Evolutionary conservation across 2,797 vertebrate genomes (phyloP), one percentile per base, ranked within the genome.

Genomic region (Ctenopoma multispine): DNA sequence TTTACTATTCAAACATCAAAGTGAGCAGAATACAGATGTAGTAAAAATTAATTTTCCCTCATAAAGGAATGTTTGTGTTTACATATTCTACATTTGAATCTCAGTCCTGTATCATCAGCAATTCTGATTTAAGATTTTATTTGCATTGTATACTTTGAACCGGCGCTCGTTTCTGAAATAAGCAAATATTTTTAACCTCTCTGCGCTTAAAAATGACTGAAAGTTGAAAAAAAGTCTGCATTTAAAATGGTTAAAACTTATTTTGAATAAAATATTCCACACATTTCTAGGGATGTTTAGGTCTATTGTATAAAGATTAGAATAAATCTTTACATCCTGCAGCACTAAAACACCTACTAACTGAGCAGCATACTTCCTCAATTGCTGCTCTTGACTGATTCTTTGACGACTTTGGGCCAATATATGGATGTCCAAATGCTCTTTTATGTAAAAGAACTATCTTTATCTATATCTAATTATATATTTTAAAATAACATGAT

Each of bases 21-120:
- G 75, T 36, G 70, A 80, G 71, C 51, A 50, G 77, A 89, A 81
- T 81, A 80, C 81, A 74, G 73, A 86, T 79, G 80, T 50, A 24
- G 74, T 5, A 9, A 1, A 51, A 58, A 50, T 78, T 58, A 56
- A 63, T 72, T 69, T 69, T 47, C 1, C 21, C 49, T 48, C 51
- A 23, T 24, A 58, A 69, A 56, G 14, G n/a, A 14, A 24, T 34
- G 50, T 46, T 23, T 46, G 68, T 41, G 49, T 67, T 76, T 4
- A 1, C 74, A 43, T 72, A 29, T 80, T 84, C 80, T 56, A 66
- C 18, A 63, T 72, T 49, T 29, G 44, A 27, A 46, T 75, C 71
- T 50, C 38, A 0, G 49, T 79, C 20, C n/a, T 31, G 58, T 68
- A 83, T 82, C 66, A 77, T 84, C 61, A 60, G 58, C 59, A 36